Base-by-base conservation (phyloP, 2,113 vertebrate species). In the Eidolon helvum region DNA sequence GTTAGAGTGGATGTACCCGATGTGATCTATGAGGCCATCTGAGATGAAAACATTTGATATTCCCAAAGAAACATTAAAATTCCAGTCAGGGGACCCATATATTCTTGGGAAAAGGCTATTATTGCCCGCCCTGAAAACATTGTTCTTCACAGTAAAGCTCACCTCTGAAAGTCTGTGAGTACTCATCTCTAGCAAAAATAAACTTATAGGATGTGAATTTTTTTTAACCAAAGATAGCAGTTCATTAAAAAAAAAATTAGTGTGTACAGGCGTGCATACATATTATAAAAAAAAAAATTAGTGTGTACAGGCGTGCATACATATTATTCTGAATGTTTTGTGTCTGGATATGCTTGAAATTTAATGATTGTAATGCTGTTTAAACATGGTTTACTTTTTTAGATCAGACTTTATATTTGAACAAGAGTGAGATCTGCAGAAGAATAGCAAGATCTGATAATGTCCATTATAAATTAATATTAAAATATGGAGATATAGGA, bases 31-130 rank as follows among this genome's bases (percentile, higher is more conserved):
- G 95, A 97, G 96, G 98, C 98, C 85, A 97, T 98, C 92, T 89
- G 98, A 98, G 98, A 99, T 97, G 66, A 96, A 96, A 97, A 96
- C 98, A 97, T 99, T 99, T 98, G 98, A 99, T 99, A 99, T 99
- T 99, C 95, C 98, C 98, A 98, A 98, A 99, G 98, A 99, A 98
- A 98, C 98, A 99, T 99, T 99, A 99, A 86, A 98, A 99, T 99
- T 99, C 99, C 99, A 98, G 98, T 99, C 98, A 99, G 96, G 98
- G 98, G 98, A 99, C 98, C 97, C 97, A 98, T 98, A 98, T 0
- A 28, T 71, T 82, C 14, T 43, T 97, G 98, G 97, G 96, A 89
- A 98, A 98, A 96, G 40, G 95, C 77, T 45, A 63, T 45, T 19
- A 93, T 91, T 63, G 38, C 71, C 59, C 8, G 1, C 6, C 26